Percentiles rank a stretch among this genome's conserved stretches.
Conservation (phyloP, 37 sponge, comb jelly and placozoan species). For the Ephydatia muelleri region DNA sequence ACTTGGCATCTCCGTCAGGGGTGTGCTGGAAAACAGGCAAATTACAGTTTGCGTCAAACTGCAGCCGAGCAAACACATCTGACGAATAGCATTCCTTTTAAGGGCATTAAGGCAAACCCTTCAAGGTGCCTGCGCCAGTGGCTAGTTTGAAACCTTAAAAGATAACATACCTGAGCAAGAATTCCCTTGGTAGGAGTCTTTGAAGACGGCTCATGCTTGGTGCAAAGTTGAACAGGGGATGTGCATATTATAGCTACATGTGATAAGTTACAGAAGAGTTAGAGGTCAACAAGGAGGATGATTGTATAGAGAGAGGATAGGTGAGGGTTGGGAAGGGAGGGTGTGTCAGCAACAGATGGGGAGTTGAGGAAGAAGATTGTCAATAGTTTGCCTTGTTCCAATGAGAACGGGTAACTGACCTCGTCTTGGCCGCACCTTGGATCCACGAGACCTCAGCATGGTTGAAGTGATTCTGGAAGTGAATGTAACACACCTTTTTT, state of each 20-base stretch:
- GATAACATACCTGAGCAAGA: constrained; percentile 36
- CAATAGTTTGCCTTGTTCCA: neutral
- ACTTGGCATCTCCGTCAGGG: constrained; percentile 5
- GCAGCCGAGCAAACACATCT: neutral
- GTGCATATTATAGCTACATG: constrained; percentile 47
- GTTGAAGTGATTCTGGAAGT: neutral
- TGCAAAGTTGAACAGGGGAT: constrained; percentile 16
- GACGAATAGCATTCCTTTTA: neutral
- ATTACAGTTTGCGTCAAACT: neutral
- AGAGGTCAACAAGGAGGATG: neutral
- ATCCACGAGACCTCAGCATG: neutral
- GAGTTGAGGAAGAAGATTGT: neutral
- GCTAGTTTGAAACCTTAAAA: neutral
- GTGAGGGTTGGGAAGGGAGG: neutral
- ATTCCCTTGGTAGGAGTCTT: constrained; percentile 37
- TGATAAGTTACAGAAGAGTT: neutral
- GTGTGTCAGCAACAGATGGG: neutral
- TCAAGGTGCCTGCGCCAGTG: neutral
- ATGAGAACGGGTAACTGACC: neutral
- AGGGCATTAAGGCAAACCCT: neutral
- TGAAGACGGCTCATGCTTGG: constrained; percentile 40
- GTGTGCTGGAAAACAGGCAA: constrained; percentile 6
- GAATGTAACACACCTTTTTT: too few species aligned
- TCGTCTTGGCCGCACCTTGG: neutral
- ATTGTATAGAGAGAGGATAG: too few species aligned